phyloP scores from a whole-genome alignment of 1,140 invertebrate genomes.

The Phthorimaea operculella region DNA sequence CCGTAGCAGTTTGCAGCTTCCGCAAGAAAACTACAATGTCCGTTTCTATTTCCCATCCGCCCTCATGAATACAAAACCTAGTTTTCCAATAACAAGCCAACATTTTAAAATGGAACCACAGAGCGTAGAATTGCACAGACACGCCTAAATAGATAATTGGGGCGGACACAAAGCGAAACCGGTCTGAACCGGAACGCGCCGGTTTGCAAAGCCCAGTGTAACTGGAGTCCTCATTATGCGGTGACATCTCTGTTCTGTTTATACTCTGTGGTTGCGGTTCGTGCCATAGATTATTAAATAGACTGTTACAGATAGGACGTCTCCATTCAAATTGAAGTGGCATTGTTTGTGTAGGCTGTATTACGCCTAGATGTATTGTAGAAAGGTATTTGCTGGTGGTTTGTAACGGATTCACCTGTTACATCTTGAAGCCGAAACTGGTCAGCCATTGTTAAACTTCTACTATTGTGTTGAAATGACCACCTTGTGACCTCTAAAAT shows the following conservation, averaged over 20 bases:
- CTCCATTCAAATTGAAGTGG: too few relatives aligned
- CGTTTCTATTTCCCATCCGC: neutral
- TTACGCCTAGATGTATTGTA: too few relatives aligned
- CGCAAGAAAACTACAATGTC: neutral
- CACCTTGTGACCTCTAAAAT: too few relatives aligned
- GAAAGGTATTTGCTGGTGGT: too few relatives aligned
- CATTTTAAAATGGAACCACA: neutral
- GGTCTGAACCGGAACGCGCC: neutral
- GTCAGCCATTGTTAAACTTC: too few relatives aligned
- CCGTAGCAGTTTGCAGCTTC: neutral
- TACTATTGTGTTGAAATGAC: too few relatives aligned
- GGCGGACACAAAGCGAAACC: neutral
- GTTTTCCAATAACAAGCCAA: neutral
- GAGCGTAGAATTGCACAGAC: neutral
- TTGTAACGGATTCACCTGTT: too few relatives aligned
- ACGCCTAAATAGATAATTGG: neutral
- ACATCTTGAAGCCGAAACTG: too few relatives aligned
- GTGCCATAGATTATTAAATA: neutral
- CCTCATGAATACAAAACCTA: neutral
- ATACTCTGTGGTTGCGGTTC: slow-evolving; percentile 1
- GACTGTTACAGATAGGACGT: neutral
- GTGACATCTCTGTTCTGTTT: slow-evolving; percentile 1
- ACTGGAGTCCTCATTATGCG: neutral
- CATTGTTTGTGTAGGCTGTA: too few relatives aligned
- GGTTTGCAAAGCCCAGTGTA: neutral